Evolutionary conservation across 2,113 vertebrate species (phyloP).

Genomic region (Microcebus murinus): DNA sequence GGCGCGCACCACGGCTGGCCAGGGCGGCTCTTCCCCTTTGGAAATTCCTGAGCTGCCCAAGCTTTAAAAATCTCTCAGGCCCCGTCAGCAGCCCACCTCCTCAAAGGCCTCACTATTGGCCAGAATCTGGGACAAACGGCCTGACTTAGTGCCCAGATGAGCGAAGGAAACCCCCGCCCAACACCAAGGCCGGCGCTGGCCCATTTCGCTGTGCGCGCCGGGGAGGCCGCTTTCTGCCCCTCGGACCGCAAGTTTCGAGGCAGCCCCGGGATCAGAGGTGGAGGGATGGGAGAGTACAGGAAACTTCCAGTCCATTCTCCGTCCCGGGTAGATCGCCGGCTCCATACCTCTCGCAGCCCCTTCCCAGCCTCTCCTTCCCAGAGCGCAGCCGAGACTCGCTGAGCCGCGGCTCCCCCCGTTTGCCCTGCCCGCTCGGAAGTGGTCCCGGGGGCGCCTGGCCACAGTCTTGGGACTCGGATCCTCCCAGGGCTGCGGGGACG

Average conservation of each 20-base stretch:
- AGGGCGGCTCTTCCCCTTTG: neutral
- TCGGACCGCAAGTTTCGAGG: neutral
- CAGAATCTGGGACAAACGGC: conserved; percentile 1
- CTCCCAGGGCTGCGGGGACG: neutral
- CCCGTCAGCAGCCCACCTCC: neutral
- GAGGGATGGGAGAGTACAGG: neutral
- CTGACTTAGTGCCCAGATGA: neutral
- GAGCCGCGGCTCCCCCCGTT: neutral
- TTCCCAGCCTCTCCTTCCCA: neutral
- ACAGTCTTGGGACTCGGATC: accelerated
- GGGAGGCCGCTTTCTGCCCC: conserved; percentile 9
- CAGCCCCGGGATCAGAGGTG: neutral
- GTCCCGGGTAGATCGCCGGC: too few relatives aligned
- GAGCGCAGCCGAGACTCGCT: too few relatives aligned
- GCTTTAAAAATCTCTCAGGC: neutral
- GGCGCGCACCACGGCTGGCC: neutral
- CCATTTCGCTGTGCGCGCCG: neutral
- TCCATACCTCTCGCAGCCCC: neutral
- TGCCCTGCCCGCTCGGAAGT: neutral
- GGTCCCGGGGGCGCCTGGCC: accelerated
- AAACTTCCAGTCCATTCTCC: neutral
- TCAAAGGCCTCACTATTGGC: neutral
- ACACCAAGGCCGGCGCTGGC: neutral
- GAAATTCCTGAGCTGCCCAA: neutral
- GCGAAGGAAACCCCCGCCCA: neutral